Base-by-base conservation (phyloP, 2,113 vertebrate genomes). In the Paedocypris sp. region DNA sequence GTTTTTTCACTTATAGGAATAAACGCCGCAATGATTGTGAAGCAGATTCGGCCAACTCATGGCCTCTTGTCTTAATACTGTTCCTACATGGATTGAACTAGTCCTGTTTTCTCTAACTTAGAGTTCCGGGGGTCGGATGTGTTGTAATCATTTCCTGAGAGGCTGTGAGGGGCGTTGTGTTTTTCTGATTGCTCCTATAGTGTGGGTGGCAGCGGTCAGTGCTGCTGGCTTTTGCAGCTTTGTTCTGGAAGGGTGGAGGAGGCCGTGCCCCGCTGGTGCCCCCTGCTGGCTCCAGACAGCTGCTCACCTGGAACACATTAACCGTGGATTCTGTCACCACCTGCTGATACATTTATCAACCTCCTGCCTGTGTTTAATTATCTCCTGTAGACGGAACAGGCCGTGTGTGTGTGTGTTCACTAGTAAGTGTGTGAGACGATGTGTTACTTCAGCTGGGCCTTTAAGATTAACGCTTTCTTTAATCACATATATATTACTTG, bases 281-380 rank as follows among this genome's bases (percentile, higher is more conserved):
- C 47, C 60, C 60, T 62, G 47, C 47, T 52, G 60, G 23, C 36
- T 23, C 16, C n/a, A 25, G 49, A 38, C 60, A 63, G 60, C 39
- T 43, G 54, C 59, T 58, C 35, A 50, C 45, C 45, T 48, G 36
- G 5, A 20, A 23, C 46, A 51, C 46, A 50, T 51, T 60, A 42
- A 41, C 54, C 54, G 23, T 43, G 46, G 54, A 42, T 35, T 28
- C 18, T 33, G 54, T 29, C 47, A 29, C 48, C 32, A 42, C 54
- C 36, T 25, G 45, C 54, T 33, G 46, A 50, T 57, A 42, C 63
- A 59, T 65, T 58, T 39, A 66, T 60, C 54, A 66, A 58, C 45
- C 53, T 41, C 26, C 35, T 49, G 35, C 33, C 46, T 46, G 35
- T 35, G 32, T 59, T 50, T 57, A 47, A 49, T 56, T 49, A 50